Evolutionary conservation across 2,888 invertebrate genomes (phyloP).

Genomic region (Pyrocoelia pectoralis): DNA sequence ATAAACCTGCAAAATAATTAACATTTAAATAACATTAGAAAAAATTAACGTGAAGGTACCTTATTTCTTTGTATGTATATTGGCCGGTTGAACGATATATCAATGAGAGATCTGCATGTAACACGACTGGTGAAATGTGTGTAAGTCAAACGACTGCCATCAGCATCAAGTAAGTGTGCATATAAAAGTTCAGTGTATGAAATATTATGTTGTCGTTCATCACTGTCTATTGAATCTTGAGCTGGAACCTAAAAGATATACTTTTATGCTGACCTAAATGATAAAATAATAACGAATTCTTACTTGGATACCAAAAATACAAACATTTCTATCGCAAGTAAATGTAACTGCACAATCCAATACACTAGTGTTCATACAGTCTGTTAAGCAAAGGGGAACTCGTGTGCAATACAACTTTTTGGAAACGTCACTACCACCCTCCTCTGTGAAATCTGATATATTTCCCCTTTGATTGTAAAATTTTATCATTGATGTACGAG

Average conservation of each 20-base stretch:
- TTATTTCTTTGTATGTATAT: constrained; percentile 79
- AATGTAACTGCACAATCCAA: constrained; percentile 83
- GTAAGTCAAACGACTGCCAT: constrained; percentile 81
- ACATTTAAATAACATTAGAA: constrained; percentile 5
- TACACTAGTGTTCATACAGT: constrained; percentile 77
- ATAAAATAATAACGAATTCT: background rate
- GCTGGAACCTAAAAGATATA: constrained; percentile 70
- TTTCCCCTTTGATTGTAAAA: constrained; percentile 44
- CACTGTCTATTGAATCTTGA: constrained; percentile 68
- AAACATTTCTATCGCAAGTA: constrained; percentile 82
- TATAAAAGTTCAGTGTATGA: constrained; percentile 80
- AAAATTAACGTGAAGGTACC: constrained; percentile 57
- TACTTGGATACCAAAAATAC: constrained; percentile 76
- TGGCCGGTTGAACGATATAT: constrained; percentile 82
- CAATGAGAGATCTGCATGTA: constrained; percentile 75
- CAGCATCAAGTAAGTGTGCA: constrained; percentile 81
- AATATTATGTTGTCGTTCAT: constrained; percentile 52
- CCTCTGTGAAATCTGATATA: constrained; percentile 36
- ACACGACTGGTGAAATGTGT: constrained; percentile 83
- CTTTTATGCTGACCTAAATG: background rate
- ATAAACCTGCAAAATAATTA: constrained; percentile 66
- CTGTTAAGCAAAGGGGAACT: constrained; percentile 71
- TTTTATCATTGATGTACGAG: constrained; percentile 54
- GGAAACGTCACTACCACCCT: constrained; percentile 45
- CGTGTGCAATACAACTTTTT: constrained; percentile 75